Evolutionary conservation across 2,797 vertebrate genomes (phyloP).

Genomic region (Pogonophryne albipinna): DNA sequence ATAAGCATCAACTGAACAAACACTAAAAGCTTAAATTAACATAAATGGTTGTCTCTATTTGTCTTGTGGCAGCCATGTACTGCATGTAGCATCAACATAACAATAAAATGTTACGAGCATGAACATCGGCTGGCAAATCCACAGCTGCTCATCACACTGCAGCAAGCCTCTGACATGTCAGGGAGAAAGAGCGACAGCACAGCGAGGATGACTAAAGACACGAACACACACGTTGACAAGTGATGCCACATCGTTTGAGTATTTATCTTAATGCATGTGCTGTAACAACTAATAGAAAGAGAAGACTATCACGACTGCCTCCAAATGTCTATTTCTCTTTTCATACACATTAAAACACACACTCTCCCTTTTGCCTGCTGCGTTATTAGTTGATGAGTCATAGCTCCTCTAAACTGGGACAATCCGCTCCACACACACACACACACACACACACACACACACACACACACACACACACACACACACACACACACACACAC

Average conservation of each 20-base stretch:
- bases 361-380: constrained; percentile 12
- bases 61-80: constrained; percentile 7
- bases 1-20: constrained; percentile 47
- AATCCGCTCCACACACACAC: constrained; percentile 35
- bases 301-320: constrained; percentile 12
- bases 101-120: neutral
- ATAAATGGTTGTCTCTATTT: constrained; percentile 40
- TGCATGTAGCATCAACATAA: constrained; percentile 5
- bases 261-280: constrained; percentile 19
- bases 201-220: constrained; percentile 13
- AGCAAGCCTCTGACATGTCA: constrained; percentile 4
- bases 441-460: constrained; percentile 4
- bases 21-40: constrained; percentile 33
- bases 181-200: constrained; percentile 5
- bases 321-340: constrained; percentile 4
- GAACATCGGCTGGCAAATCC: constrained; percentile 15
- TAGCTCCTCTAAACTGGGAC: constrained; percentile 69
- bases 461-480: constrained; percentile 4
- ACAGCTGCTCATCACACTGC: constrained; percentile 16
- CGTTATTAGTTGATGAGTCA: constrained; percentile 72
- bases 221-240: constrained; percentile 3
- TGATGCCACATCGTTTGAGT: neutral
- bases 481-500: constrained; percentile 17
- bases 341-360: constrained; percentile 6
- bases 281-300: constrained; percentile 28